Evolutionary conservation across 2,113 vertebrate genomes (phyloP), one percentile per base, ranked within the genome.

Genomic region (Lucifuga dentata): DNA sequence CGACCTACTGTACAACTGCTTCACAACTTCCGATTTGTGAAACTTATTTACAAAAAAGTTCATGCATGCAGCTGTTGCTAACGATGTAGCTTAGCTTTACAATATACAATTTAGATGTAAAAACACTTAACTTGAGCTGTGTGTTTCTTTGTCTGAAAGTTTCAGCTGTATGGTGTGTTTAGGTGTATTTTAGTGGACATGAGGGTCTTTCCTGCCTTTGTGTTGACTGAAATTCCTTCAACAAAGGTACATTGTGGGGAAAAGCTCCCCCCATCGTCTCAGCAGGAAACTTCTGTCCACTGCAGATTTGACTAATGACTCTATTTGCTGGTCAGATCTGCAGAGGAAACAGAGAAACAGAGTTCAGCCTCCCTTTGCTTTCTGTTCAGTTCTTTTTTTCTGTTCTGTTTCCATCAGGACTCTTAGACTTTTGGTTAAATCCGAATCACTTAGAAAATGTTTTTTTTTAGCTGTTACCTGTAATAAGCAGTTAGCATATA

Each of bases 141-240:
- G 1, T 15, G 48, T 33, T 38, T 64, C 52, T 70, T 65, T 67
- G 60, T 76, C 38, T 39, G 35, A 11, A 11, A 20, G 29, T 53
- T 58, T 35, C n/a, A 21, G 26, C 26, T 29, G 26, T 45, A 48
- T 8, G 16, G 32, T 26, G 24, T n/a, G 33, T 76, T 51, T 17
- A 32, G 23, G 12, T 53, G 16, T 38, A 49, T 52, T 36, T 3
- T 11, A 61, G n/a, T 35, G 43, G n/a, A 44, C 15, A 12, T 19
- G 9, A 15, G 55, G 46, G 41, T 59, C 33, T 70, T 91, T 91
- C 88, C 89, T 91, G 81, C 44, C 64, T 82, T 91, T 91, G 87
- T 88, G 40, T 2, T 46, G 13, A 2, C 3, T 40, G 39, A 40
- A 72, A 71, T 84, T 88, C 76, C 71, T 81, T 45, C 46, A 24